Percentiles rank a stretch among this genome's conserved stretches.
Evolutionary conservation across 2,888 invertebrate genomes (phyloP).

Genomic region (Nomada hirtipes): DNA sequence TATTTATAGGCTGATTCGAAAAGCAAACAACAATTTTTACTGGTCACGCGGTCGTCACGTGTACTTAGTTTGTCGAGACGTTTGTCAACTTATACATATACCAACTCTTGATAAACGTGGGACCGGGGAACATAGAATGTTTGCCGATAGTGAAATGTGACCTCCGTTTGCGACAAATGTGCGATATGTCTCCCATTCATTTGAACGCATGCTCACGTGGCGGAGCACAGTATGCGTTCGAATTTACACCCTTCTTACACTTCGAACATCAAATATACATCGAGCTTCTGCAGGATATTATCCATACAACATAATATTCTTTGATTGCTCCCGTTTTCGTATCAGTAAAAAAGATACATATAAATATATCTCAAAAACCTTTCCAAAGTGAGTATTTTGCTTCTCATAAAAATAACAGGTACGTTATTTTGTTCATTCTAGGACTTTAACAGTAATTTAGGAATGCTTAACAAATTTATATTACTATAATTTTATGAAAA

Average conservation of each 20-base stretch:
- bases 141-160: slow-evolving; percentile 17
- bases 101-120: not conserved
- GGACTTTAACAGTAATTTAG: too few relatives aligned
- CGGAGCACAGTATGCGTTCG: not conserved
- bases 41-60: not conserved
- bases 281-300: too few relatives aligned
- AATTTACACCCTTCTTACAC: not conserved
- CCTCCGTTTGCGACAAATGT: slow-evolving; percentile 15
- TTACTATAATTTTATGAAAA: not conserved
- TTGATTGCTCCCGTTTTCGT: too few relatives aligned
- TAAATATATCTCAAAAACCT: too few relatives aligned
- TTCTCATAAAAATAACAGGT: too few relatives aligned
- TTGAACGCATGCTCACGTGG: not conserved
- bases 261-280: too few relatives aligned
- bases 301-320: too few relatives aligned
- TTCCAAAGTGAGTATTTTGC: too few relatives aligned
- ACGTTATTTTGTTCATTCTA: too few relatives aligned
- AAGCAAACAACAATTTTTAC: not conserved
- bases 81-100: not conserved
- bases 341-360: too few relatives aligned
- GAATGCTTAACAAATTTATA: too few relatives aligned
- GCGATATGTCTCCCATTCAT: slow-evolving; percentile 13
- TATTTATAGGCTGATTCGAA: not conserved
- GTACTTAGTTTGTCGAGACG: not conserved
- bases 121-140: not conserved